A percentile compares a stretch with the other conserved stretches of the same genome.
Evolutionary conservation across 2,888 invertebrate species (phyloP).

Genomic region (Zonitis immaculata): DNA sequence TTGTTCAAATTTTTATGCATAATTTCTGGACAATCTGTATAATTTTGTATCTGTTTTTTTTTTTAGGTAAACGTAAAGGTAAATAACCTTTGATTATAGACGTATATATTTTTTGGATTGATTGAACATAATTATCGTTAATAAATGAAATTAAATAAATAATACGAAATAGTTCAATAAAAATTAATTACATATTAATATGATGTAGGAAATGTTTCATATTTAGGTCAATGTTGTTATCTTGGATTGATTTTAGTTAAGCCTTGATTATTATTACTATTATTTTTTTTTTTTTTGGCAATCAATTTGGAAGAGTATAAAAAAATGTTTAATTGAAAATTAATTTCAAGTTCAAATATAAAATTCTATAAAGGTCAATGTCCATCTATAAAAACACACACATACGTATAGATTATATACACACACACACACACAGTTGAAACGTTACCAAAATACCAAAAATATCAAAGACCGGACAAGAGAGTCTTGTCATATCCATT

Average conservation of each 20-base stretch:
- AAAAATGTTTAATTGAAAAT: neutral
- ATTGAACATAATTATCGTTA: neutral
- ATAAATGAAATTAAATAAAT: too few species aligned
- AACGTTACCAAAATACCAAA: conserved; percentile 2
- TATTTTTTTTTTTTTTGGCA: too few species aligned
- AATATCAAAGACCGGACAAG: conserved; percentile 1
- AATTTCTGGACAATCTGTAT: too few species aligned
- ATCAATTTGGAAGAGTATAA: too few species aligned
- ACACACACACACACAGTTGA: neutral
- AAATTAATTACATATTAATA: too few species aligned
- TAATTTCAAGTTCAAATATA: neutral
- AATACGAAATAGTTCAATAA: too few species aligned
- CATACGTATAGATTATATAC: too few species aligned
- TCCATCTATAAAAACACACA: neutral
- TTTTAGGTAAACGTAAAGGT: neutral
- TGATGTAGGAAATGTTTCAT: neutral
- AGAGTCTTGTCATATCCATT: neutral
- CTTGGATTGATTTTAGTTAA: too few species aligned
- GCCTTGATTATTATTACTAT: too few species aligned
- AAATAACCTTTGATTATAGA: neutral
- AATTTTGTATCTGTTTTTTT: neutral
- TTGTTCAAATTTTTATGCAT: too few species aligned
- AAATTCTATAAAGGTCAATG: neutral
- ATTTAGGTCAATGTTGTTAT: neutral
- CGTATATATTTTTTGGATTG: neutral